Evolutionary conservation across 2,113 vertebrate genomes (phyloP), one percentile per base, ranked within the genome.

Genomic region (Nestor notabilis): DNA sequence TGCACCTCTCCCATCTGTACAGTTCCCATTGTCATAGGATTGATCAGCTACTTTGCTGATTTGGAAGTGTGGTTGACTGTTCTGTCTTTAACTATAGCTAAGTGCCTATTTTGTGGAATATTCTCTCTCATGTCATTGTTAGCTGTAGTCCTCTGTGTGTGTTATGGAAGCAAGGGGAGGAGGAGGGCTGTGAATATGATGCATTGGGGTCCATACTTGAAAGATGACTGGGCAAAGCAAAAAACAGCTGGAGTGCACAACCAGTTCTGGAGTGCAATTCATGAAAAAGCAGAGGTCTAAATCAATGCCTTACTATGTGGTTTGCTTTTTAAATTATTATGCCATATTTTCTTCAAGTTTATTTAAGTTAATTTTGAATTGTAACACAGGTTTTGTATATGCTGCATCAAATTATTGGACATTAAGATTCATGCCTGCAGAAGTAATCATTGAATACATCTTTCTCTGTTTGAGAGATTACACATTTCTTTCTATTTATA

Each of bases 381-480:
- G 6, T 66, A 68, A 25, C 17, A 17, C 20, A 63, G 17, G n/a
- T 41, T 93, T 89, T 94, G 12, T 31, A 46, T 90, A 88, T 86
- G 20, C 46, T 90, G 89, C 28, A 19, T 41, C 44, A 29, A 89
- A 61, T 9, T 74, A 49, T 55, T 84, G 35, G 61, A 69, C 9
- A 17, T 80, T 84, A 76, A 86, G 78, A 83, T 77, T 72, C 52
- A 10, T 84, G 47, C 58, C 47, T 63, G 18, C 31, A 47, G 68
- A 82, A 74, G 17, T 70, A 37, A 47, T 44, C 2, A 35, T 71
- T 63, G 24, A 16, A 17, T 52, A 13, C 20, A 7, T 66, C 28
- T 50, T 94, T 77, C 84, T 83, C 60, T 77, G 50, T 94, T 71
- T 90, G 94, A 94, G 88, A 66, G 89, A 78, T 96, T 96, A 93